Conservation (phyloP, 1,140 invertebrate species). For the Heliconius eleuchia region DNA sequence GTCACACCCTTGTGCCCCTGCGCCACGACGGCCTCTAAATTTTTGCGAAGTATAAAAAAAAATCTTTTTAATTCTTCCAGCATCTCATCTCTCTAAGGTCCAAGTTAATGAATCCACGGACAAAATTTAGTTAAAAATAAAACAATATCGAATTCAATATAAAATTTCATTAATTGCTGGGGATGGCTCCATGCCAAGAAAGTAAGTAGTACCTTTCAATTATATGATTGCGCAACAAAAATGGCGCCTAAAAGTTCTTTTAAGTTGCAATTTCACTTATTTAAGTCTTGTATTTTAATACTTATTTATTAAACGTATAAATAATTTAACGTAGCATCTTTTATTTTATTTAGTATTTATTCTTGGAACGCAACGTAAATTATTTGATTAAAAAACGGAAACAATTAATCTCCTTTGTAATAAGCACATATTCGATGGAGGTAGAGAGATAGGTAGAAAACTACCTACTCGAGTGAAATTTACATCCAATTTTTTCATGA, state of each 20-base stretch:
- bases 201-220: conserved; percentile 16
- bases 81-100: background rate
- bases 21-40: too few species aligned
- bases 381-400: too few species aligned
- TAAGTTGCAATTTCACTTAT: background rate
- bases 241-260: background rate
- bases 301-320: too few species aligned
- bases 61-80: too few species aligned
- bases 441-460: too few species aligned
- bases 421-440: too few species aligned
- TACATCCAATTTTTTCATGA: too few species aligned
- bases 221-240: conserved; percentile 11
- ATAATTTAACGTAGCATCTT: background rate
- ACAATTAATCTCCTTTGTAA: too few species aligned
- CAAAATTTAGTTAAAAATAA: background rate
- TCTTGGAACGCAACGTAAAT: background rate
- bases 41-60: too few species aligned
- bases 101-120: background rate
- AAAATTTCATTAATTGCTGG: conserved; percentile 6
- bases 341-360: background rate
- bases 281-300: background rate
- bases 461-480: too few species aligned
- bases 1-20: too few species aligned
- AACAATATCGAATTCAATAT: background rate
- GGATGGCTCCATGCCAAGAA: conserved; percentile 10